Evolutionary conservation across 2,113 vertebrate genomes (phyloP), one percentile per base, ranked within the genome.

Genomic region (Pagrus major): DNA sequence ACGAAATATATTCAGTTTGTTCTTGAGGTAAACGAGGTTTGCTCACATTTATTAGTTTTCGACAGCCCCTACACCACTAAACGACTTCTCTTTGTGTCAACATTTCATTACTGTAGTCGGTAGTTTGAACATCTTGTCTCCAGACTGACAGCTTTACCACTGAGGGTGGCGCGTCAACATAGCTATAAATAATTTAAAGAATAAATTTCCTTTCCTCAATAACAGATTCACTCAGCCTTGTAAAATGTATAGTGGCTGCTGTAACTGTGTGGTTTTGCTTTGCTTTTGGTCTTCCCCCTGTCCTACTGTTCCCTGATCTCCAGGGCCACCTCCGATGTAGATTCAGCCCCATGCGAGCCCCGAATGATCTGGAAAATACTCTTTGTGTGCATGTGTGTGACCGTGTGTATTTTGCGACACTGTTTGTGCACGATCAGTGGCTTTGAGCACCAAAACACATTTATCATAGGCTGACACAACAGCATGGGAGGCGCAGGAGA

Each of bases 111-210:
- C 31, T 74, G 23, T 63, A 59, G 66, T 69, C 52, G 74, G 2
- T 29, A 25, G 42, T 47, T 29, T 64, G 23, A 78, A 78, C 65
- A 73, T 70, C 10, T 44, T 54, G 54, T 80, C 54, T 81, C 61
- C 33, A 41, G 70, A 76, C 37, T 68, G 81, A 88, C 83, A 82
- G 87, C 77, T 70, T 86, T 65, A 71, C 81, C 68, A 35, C 41
- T 41, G 65, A 71, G 41, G 46, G 35, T 46, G 63, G 65, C 49
- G 70, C 70, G 71, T 76, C 52, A 75, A 59, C 70, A 71, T 14
- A 51, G 49, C 61, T 35, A 76, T 83, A 64, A 81, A 90, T 86
- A 16, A 86, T 88, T 84, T 54, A 86, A 77, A 55, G 56, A 76
- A 71, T 74, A n/a, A 39, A 72, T 76, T 72, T 83, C 59, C 59